These are phyloP conservation scores for Lycocerus yunnanus DNA, from an alignment of 2,888 invertebrate genomes.

Conservation along the genomic window DNA sequence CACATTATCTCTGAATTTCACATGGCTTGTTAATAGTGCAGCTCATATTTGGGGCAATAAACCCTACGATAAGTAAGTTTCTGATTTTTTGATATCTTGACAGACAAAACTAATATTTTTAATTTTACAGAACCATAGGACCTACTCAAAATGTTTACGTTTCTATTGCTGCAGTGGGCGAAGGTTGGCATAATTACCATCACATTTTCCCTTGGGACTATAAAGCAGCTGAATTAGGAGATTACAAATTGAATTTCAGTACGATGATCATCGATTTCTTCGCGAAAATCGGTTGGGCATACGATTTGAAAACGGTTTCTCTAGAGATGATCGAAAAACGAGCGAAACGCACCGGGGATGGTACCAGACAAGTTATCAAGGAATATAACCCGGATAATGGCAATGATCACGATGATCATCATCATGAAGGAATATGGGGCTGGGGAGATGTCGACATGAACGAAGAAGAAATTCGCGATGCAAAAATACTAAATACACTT, in stretches of 20 bases:
- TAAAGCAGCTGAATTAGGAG: constrained; percentile 84
- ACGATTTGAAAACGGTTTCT: constrained; percentile 78
- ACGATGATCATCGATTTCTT: constrained; percentile 49
- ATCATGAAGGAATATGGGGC: constrained; percentile 72
- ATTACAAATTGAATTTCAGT: constrained; percentile 46
- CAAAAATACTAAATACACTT: constrained; percentile 41
- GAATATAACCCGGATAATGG: constrained; percentile 43
- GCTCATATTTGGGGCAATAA: constrained; percentile 91
- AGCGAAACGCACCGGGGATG: constrained; percentile 28
- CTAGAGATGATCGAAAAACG: constrained; percentile 65
- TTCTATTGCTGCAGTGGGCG: constrained; percentile 74
- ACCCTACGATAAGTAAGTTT: constrained; percentile 84
- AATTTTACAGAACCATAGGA: constrained; percentile 66
- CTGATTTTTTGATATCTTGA: not conserved
- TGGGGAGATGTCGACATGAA: constrained; percentile 82
- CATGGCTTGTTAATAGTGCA: constrained; percentile 93
- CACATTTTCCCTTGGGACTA: constrained; percentile 95
- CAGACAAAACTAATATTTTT: not conserved
- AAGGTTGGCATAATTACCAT: constrained; percentile 95
- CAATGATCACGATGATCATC: constrained; percentile 53
- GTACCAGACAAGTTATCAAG: constrained; percentile 33
- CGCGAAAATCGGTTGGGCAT: constrained; percentile 71
- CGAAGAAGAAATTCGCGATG: constrained; percentile 62
- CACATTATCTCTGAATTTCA: constrained; percentile 76
- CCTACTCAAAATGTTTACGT: constrained; percentile 79